phyloP scores from a whole-genome alignment of 2,797 vertebrate species.

The Rhyacichthys aspro region DNA sequence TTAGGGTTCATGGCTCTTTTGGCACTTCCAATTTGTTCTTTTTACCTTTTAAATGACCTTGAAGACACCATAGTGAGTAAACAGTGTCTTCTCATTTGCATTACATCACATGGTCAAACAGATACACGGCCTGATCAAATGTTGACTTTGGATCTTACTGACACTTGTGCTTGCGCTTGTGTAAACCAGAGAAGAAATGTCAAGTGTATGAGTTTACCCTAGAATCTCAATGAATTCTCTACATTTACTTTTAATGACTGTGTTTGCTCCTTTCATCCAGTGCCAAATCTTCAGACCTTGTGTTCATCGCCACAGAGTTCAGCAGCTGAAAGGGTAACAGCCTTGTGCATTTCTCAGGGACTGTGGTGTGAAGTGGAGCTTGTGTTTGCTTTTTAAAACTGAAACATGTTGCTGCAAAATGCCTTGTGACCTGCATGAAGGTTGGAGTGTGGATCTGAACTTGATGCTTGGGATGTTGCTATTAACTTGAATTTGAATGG shows the following conservation, averaged over 20 bases:
- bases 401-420: not conserved
- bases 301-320: slow-evolving; percentile 3
- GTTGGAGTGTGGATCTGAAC: slow-evolving; percentile 12
- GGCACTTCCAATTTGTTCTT: too few species aligned
- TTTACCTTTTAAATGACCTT: too few species aligned
- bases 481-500: too few species aligned
- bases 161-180: not conserved
- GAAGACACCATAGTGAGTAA: too few species aligned
- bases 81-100: slow-evolving; percentile 22
- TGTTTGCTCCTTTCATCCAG: too few species aligned
- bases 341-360: slow-evolving; percentile 4
- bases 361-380: slow-evolving; percentile 27
- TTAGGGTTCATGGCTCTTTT: too few species aligned
- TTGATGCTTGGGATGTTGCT: not conserved
- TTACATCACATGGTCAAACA: slow-evolving; percentile 8
- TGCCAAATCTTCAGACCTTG: too few species aligned
- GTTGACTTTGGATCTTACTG: slow-evolving; percentile 7
- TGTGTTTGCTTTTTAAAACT: slow-evolving; percentile 3
- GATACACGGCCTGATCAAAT: slow-evolving; percentile 24
- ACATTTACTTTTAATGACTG: too few species aligned
- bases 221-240: too few species aligned
- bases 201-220: too few species aligned
- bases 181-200: too few species aligned
- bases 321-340: slow-evolving; percentile 48
- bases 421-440: too few species aligned